Evolutionary conservation across 1,140 invertebrate species (phyloP), one percentile per base, ranked within the genome.

Genomic region (Pteromalus puparum): DNA sequence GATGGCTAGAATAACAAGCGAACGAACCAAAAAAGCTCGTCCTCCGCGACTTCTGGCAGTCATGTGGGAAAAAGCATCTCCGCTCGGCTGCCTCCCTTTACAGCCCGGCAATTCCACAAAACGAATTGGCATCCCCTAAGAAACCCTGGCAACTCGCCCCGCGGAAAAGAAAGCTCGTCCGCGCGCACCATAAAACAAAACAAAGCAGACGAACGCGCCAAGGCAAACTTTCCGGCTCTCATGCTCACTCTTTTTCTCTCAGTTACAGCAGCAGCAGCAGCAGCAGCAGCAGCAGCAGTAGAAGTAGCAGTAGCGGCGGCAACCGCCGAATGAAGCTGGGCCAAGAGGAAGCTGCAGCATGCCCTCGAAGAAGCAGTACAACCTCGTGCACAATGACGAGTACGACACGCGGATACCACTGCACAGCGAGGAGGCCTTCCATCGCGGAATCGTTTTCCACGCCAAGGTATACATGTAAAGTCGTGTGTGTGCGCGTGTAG

Each of bases 361-460:
- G 96, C 96, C 96, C 90, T 97, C 96, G 89, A 97, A 97, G 91
- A 97, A 96, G 92, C 96, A 97, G 89, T 99, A 99, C 94, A 97
- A 99, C 93, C 94, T 99, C 92, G 98, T 99, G 89, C 96, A 97
- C 87, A 97, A 98, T 92, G 98, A 99, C 93, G 97, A 99, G 88
- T 98, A 97, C 92, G 98, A 99, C 93, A 97, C 97, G 80, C 95
- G 97, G 88, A 98, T 99, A 89, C 98, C 98, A 12, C 93, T 99
- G 72, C 97, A 99, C 93, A 97, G 97, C 81, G 98, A 99, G 86
- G 98, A 99, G 93, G 98, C 98, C 73, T 99, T 99, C 93, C 96
- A 98, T 87, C 97, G 99, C 93, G 98, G 98, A 85, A 99, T 99
- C 92, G 96, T 96, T 89, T 99, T 99, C 94, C 97, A 98, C 92